phyloP scores from a whole-genome alignment of 2,113 vertebrate species.

The Piaya cayana region DNA sequence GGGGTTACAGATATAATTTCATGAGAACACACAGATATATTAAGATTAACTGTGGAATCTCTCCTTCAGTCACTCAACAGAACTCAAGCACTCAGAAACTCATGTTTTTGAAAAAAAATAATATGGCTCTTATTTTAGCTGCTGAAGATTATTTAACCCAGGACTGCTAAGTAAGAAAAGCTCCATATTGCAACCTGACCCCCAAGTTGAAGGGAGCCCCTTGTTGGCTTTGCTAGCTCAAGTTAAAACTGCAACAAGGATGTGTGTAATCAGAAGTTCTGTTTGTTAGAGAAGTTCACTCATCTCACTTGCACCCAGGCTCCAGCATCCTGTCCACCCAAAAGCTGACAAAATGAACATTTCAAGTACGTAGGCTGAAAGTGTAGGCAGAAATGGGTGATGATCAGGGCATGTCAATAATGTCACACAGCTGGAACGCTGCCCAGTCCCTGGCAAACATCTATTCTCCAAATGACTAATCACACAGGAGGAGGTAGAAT shows the following conservation, averaged over 20 bases:
- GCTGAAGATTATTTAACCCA: slow-evolving; percentile 7
- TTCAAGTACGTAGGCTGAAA: not conserved
- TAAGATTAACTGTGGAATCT: not conserved
- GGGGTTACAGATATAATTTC: not conserved
- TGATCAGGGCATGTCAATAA: slow-evolving; percentile 35
- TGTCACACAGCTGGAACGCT: not conserved
- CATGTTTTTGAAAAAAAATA: not conserved
- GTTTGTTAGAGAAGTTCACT: not conserved
- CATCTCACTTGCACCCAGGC: not conserved
- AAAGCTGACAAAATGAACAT: not conserved
- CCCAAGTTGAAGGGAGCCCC: not conserved
- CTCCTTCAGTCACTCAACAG: not conserved
- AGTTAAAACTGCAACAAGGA: not conserved
- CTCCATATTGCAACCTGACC: not conserved
- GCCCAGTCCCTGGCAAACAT: not conserved
- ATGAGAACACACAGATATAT: not conserved
- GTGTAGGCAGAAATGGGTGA: slow-evolving; percentile 25
- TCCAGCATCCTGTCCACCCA: not conserved
- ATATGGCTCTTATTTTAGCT: not conserved
- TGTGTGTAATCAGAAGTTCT: fast-evolving
- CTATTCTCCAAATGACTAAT: slow-evolving; percentile 46
- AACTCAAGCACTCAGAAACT: not conserved
- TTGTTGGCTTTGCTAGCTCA: not conserved
- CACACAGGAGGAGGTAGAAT: not conserved
- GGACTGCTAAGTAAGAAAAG: not conserved